Percentiles rank a stretch among this genome's conserved stretches.
Evolutionary conservation across 2,797 vertebrate genomes (phyloP).

Genomic region (Pangasius sanitwongsei): DNA sequence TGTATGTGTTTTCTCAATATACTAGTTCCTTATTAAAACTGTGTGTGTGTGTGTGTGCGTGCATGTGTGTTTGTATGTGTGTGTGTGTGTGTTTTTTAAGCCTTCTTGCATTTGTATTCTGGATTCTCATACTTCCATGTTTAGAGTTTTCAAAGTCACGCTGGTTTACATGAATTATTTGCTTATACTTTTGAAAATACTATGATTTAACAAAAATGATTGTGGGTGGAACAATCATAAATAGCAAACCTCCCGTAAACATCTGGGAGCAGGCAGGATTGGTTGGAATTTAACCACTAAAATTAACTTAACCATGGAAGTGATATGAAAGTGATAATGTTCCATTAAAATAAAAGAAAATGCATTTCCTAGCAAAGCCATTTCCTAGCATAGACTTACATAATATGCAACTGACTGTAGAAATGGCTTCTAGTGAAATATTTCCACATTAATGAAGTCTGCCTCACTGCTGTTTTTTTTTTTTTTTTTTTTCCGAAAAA

Average conservation of each 20-base stretch:
- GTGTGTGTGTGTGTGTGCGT: not conserved
- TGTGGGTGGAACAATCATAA: not conserved
- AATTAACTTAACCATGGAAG: not conserved
- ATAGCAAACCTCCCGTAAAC: not conserved
- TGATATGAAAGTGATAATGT: not conserved
- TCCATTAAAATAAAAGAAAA: not conserved
- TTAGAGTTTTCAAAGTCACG: not conserved
- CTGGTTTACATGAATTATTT: not conserved
- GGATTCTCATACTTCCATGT: not conserved
- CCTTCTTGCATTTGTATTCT: not conserved
- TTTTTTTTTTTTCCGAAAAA: not conserved
- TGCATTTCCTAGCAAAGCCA: not conserved
- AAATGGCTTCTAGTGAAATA: not conserved
- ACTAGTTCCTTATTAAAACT: not conserved
- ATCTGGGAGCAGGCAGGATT: not conserved
- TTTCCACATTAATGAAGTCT: constrained; percentile 11
- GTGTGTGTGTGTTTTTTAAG: not conserved
- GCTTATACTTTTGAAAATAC: not conserved
- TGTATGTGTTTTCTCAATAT: not conserved
- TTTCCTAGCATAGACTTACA: not conserved
- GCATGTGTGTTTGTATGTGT: too few relatives aligned
- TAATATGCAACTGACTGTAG: not conserved
- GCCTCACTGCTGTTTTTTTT: not conserved
- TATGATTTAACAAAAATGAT: not conserved
- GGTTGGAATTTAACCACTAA: not conserved